Percentiles rank a stretch among this genome's conserved stretches.
phyloP scores from a whole-genome alignment of 2,113 vertebrate genomes.

The Pimephales promelas region DNA sequence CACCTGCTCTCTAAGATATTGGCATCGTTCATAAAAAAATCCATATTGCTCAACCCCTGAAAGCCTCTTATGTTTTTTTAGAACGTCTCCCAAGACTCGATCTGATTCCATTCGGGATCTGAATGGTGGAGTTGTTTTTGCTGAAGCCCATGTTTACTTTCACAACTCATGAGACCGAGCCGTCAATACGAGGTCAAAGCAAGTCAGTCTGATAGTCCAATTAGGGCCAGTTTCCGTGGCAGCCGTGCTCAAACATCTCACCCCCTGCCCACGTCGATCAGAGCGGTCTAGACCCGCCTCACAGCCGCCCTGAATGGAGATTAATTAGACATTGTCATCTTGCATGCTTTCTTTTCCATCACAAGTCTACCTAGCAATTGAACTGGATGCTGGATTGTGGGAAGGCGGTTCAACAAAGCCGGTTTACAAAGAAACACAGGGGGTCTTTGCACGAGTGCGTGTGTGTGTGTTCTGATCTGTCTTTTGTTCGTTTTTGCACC shows the following conservation, averaged over 20 bases:
- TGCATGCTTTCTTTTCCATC: constrained; percentile 63
- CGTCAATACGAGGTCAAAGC: constrained; percentile 55
- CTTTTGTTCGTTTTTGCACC: constrained; percentile 45
- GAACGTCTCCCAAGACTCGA: background rate
- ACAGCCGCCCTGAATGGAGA: constrained; percentile 53
- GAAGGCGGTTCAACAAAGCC: constrained; percentile 45
- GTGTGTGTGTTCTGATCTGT: constrained; percentile 42
- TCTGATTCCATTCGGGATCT: constrained; percentile 17
- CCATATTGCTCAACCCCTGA: background rate
- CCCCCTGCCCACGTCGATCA: constrained; percentile 12
- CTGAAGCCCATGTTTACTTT: constrained; percentile 48
- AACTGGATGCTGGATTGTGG: constrained; percentile 5
- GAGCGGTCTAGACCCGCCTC: constrained; percentile 45
- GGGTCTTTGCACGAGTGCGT: constrained; percentile 11
- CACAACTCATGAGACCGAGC: constrained; percentile 46
- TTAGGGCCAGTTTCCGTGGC: constrained; percentile 59
- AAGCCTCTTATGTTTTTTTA: background rate
- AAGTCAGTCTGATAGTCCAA: constrained; percentile 56
- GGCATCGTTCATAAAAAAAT: too few species aligned
- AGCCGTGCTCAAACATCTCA: constrained; percentile 52
- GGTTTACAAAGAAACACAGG: constrained; percentile 40
- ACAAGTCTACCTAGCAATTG: constrained; percentile 59
- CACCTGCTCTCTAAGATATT: too few species aligned
- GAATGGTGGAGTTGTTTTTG: constrained; percentile 48
- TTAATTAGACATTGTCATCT: constrained; percentile 67